Evolutionary conservation across 2,113 vertebrate species (phyloP).

Genomic region (Rhea americana): DNA sequence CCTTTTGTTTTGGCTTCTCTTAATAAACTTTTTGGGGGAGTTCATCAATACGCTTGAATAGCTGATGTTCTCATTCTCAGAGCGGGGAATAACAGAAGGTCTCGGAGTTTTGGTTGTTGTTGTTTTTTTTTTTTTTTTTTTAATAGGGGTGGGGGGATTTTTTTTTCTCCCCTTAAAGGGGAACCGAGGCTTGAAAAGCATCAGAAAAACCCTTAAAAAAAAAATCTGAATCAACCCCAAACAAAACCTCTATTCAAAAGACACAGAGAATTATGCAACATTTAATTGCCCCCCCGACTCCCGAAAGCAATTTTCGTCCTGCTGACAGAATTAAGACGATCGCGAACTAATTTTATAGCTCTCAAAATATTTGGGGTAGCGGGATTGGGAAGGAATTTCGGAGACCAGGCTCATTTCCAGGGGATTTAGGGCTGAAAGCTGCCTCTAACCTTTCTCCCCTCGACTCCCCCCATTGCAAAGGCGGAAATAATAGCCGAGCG

Average conservation of each 20-base stretch:
- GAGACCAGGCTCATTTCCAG: conserved; percentile 49
- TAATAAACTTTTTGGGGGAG: conserved; percentile 99
- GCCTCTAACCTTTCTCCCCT: conserved; percentile 3
- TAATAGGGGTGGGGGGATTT: neutral
- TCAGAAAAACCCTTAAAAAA: conserved; percentile 75
- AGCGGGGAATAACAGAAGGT: conserved; percentile 89
- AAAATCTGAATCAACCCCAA: conserved; percentile 27
- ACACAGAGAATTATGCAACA: neutral
- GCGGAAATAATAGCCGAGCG: neutral
- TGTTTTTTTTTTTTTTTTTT: neutral
- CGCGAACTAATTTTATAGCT: conserved; percentile 3
- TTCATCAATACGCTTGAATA: conserved; percentile 99
- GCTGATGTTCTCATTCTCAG: conserved; percentile 92
- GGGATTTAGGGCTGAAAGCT: conserved; percentile 37
- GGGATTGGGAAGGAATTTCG: conserved; percentile 39
- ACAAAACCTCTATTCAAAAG: conserved; percentile 63
- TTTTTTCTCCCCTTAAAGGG: conserved; percentile 11
- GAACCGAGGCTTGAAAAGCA: conserved; percentile 56
- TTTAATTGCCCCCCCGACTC: neutral
- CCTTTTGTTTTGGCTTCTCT: conserved; percentile 92
- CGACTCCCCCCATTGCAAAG: neutral
- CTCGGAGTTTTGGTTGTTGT: conserved; percentile 24
- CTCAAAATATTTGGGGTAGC: neutral
- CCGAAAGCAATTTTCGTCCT: neutral
- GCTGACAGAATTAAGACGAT: conserved; percentile 7